Conservation (phyloP, 1,140 invertebrate genomes). For the Drosophila prosaltans region DNA sequence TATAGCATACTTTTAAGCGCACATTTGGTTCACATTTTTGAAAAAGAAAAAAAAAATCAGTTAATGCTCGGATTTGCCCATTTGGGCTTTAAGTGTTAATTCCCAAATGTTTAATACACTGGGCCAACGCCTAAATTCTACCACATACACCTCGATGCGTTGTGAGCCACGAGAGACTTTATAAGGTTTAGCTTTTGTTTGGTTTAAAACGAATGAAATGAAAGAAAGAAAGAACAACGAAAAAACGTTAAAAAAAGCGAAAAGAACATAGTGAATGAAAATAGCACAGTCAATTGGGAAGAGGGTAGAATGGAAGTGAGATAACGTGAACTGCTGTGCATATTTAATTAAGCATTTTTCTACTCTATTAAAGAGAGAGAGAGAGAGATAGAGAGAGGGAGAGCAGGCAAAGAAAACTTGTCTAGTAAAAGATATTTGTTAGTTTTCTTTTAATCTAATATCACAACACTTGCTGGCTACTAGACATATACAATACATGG, state of each 20-base stretch:
- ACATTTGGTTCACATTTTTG: not conserved
- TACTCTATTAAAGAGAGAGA: not conserved
- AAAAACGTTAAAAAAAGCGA: not conserved
- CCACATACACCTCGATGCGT: not conserved
- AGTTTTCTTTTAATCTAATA: too few species aligned
- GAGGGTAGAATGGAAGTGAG: not conserved
- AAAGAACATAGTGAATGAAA: not conserved
- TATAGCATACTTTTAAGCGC: slow-evolving; percentile 2
- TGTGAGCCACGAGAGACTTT: not conserved
- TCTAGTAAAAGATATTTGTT: too few species aligned
- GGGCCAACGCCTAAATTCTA: not conserved
- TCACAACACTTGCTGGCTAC: too few species aligned
- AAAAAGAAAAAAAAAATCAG: slow-evolving; percentile 9
- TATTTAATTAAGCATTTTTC: slow-evolving; percentile 8
- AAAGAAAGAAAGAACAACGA: not conserved
- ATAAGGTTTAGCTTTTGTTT: slow-evolving; percentile 3
- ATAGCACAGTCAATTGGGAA: not conserved
- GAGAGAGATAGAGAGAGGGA: too few species aligned
- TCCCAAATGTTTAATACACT: slow-evolving; percentile 40
- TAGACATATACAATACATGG: too few species aligned
- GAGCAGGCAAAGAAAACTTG: too few species aligned
- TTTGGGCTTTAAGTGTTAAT: slow-evolving; percentile 52
- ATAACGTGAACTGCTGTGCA: slow-evolving; percentile 7
- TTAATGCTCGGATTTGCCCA: slow-evolving; percentile 13
- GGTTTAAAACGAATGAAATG: not conserved